Conservation (phyloP, 2,113 vertebrate genomes). For the Vulpes ferrilata region DNA sequence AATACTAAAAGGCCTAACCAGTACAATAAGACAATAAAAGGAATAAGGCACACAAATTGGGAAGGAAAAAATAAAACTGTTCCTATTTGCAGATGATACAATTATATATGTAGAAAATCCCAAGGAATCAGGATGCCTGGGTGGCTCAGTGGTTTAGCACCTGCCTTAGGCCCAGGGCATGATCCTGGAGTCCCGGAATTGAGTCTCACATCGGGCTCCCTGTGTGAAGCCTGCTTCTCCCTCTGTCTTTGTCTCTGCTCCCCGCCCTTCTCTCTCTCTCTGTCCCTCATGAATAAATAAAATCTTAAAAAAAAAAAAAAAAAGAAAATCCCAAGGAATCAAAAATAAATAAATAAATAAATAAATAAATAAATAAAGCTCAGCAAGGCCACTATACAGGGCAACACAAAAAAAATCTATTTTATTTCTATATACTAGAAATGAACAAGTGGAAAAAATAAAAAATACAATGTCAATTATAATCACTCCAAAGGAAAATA, state of each 20-base stretch:
- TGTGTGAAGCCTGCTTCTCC: too few relatives aligned
- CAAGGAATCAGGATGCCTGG: not conserved
- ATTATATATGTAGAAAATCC: not conserved
- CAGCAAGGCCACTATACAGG: not conserved
- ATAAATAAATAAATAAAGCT: not conserved
- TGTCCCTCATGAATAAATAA: too few relatives aligned
- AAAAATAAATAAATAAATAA: not conserved
- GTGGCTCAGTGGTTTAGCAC: too few relatives aligned
- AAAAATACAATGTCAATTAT: not conserved
- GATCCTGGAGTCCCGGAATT: too few relatives aligned
- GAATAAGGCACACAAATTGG: not conserved
- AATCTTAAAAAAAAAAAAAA: too few relatives aligned
- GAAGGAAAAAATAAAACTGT: not conserved
- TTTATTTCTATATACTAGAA: not conserved
- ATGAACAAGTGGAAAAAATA: slow-evolving; percentile 34
- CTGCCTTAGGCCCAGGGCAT: too few relatives aligned
- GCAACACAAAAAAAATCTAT: not conserved
- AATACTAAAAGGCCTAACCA: not conserved
- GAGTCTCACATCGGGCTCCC: too few relatives aligned
- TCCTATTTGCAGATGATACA: not conserved
- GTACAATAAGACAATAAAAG: not conserved
- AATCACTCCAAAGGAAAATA: not conserved
- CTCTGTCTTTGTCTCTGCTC: too few relatives aligned
- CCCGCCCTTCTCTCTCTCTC: too few relatives aligned
- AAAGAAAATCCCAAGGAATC: not conserved